Base-by-base conservation (phyloP, 2,113 vertebrate genomes). In the Ramphastos sulfuratus region DNA sequence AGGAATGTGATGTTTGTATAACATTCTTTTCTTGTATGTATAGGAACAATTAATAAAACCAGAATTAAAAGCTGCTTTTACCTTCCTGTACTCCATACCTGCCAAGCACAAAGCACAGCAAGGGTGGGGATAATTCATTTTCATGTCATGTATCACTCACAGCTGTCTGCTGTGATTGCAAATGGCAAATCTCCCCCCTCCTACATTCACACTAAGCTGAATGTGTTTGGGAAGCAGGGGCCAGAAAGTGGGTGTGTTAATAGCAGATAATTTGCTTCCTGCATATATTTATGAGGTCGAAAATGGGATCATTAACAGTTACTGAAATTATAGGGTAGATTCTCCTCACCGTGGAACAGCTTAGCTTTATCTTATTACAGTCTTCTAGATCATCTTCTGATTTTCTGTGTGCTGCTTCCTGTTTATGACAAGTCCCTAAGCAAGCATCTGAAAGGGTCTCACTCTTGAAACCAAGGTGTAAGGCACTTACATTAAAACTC, bases 101-200 rank as follows among this genome's bases (percentile, higher is more conserved):
- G 74, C 79, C 89, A 93, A 64, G 23, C 44, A 70, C 9, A 60
- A 48, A 66, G 30, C 46, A 55, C 30, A 92, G 67, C 44, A 64
- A 92, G 71, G 72, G 72, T 1, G 24, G 75, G 35, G 52, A 89
- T 93, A 74, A 95, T 94, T 96, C 7, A 87, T 95, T 96, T 97
- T 85, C 92, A 80, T 63, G 76, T 70, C 90, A 88, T 91, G 85
- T 54, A 96, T 89, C 84, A 86, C 28, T 97, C 90, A 93, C 77
- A 77, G 82, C 92, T 96, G 95, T 76, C 88, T 96, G 60, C 87
- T 79, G 35, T 94, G 91, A 94, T 93, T 96, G 81, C 85, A 85
- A 69, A 82, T 92, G 87, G 94, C 82, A 93, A 84, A 94, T 95
- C 90, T 90, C 83, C 44, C 44, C 48, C 85, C 91, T 94, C 78